Conservation (phyloP, 2,113 vertebrate genomes). For the Onychostruthus taczanowskii region DNA sequence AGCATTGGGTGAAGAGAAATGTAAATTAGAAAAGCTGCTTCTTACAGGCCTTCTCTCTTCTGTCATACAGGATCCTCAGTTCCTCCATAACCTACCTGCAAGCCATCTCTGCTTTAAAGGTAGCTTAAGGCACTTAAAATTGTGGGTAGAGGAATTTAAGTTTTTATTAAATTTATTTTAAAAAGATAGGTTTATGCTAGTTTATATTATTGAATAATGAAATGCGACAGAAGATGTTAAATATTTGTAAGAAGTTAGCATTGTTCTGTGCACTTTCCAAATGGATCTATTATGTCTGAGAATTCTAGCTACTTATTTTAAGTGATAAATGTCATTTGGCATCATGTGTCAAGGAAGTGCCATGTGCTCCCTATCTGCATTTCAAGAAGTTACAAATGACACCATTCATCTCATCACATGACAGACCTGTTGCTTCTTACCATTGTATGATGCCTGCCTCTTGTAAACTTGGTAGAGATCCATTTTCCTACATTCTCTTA, state of each 20-base stretch:
- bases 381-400: constrained; percentile 56
- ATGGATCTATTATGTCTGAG: constrained; percentile 42
- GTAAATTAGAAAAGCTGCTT: background rate
- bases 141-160: background rate
- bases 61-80: background rate
- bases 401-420: constrained; percentile 41
- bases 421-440: constrained; percentile 48
- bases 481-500: background rate
- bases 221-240: constrained; percentile 10
- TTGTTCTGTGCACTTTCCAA: background rate
- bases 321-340: constrained; percentile 6
- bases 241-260: constrained; percentile 44
- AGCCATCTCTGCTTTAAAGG: background rate
- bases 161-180: background rate
- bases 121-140: background rate
- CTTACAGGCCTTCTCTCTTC: background rate
- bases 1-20: background rate
- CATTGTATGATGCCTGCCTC: background rate
- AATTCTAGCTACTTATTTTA: constrained; percentile 41
- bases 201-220: constrained; percentile 25
- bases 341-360: constrained; percentile 45
- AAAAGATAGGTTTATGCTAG: background rate
- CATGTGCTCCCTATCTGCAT: constrained; percentile 26
- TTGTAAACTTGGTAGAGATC: background rate
- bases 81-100: background rate